These are phyloP conservation scores for Ochropacha duplaris DNA, from an alignment of 2,888 invertebrate genomes.

Conservation along the genomic window DNA sequence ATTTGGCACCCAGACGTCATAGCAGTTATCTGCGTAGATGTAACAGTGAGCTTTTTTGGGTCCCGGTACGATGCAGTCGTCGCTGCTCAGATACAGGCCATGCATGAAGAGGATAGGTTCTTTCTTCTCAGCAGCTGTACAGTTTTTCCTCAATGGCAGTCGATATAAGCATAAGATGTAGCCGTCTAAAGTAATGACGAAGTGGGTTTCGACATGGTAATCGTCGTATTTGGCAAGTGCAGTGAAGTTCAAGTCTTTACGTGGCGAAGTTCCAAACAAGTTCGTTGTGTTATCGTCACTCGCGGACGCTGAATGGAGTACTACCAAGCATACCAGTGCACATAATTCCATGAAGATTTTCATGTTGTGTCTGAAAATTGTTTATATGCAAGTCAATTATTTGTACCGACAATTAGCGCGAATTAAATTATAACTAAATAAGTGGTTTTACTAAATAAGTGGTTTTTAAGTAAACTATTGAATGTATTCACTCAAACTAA, in stretches of 20 bases:
- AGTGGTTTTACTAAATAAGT: no score
- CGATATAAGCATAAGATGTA: not conserved
- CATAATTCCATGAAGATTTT: not conserved
- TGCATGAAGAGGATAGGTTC: conserved; percentile 31
- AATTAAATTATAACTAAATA: no score
- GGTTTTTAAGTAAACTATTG: no score
- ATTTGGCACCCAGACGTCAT: conserved; percentile 32
- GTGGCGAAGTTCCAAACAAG: not conserved
- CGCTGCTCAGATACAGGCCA: conserved; percentile 35
- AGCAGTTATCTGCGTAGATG: conserved; percentile 26
- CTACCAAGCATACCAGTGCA: not conserved
- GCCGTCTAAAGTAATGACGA: no score
- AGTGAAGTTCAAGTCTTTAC: not conserved
- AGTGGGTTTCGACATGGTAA: no score
- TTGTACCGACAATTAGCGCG: no score
- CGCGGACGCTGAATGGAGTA: not conserved
- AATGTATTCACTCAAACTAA: no score
- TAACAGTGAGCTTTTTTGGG: conserved; percentile 35
- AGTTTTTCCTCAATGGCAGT: not conserved
- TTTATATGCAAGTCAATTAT: not conserved
- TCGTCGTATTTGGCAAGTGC: no score
- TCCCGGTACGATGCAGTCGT: conserved; percentile 37
- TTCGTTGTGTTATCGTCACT: not conserved
- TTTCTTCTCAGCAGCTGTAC: not conserved
- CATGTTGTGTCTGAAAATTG: not conserved